Percentiles rank a stretch among this genome's conserved stretches.
Evolutionary conservation across 2,113 vertebrate species (phyloP).

Genomic region (Colaptes auratus): DNA sequence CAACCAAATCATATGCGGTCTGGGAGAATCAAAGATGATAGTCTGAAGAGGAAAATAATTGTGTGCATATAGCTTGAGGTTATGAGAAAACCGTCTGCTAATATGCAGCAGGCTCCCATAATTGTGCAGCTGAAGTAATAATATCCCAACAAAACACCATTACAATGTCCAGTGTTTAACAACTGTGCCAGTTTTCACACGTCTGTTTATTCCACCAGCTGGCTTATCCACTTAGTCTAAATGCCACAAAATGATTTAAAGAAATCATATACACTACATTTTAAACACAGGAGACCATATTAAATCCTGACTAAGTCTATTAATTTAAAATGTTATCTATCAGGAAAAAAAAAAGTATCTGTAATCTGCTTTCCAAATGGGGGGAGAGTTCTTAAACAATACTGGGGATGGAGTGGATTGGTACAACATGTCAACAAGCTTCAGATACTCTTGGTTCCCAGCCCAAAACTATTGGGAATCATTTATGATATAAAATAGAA

Average conservation of each 20-base stretch:
- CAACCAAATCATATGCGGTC: not conserved
- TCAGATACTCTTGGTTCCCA: not conserved
- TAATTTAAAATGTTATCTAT: not conserved
- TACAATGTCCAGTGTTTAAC: not conserved
- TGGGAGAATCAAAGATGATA: not conserved
- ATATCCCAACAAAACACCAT: conserved; percentile 7
- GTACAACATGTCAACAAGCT: not conserved
- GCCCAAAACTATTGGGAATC: not conserved
- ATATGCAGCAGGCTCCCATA: conserved; percentile 5
- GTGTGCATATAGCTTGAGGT: not conserved
- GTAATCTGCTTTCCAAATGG: not conserved
- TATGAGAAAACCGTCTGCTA: not conserved
- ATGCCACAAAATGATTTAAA: not conserved
- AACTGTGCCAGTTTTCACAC: not conserved
- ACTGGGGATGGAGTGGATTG: rapidly evolving
- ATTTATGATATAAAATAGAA: not conserved
- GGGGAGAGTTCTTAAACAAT: not conserved
- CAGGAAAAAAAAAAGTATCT: not conserved
- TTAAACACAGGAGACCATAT: not conserved
- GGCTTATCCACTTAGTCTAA: not conserved
- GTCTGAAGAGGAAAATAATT: conserved; percentile 5
- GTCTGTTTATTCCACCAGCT: not conserved
- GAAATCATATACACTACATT: not conserved
- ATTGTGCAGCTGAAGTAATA: conserved; percentile 54
- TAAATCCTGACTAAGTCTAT: not conserved